Evolutionary conservation across 2,888 invertebrate genomes (phyloP), one percentile per base, ranked within the genome.

Genomic region (Glaucopsyche alexis): DNA sequence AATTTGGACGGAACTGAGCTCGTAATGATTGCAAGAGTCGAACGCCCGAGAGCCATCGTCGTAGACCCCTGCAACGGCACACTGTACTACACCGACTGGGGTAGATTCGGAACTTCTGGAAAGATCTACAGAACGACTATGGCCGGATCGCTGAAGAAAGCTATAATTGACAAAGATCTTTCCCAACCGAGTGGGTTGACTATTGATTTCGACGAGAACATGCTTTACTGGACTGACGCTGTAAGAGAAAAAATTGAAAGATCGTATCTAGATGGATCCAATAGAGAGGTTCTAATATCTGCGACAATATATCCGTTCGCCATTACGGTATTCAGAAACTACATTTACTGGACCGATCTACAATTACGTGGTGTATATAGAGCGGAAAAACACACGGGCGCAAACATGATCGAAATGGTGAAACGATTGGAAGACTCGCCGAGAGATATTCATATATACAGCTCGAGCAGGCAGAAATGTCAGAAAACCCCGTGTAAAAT

Each of bases 211-310:
- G 98, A 98, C 9, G 99, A 99, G 69, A 94, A 95, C 47, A 97
- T 96, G 94, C 87, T 98, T 0, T 99, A 99, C 84, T 99, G 99
- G 99, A 99, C 99, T 0, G 99, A 99, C 86, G 98, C 99, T 0
- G 97, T 98, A 0, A 93, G 97, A 38, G 98, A 99, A 84, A 98
- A 98, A 86, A 99, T 99, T 77, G 99, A 99, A 89, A 93, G 99
- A 49, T 96, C 98, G 0, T 96, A 96, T 84, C 91, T 99, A 67
- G 96, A 98, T 83, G 99, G 99, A 1, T 94, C 94, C 55, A 96
- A 96, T 75, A 94, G 99, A 71, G 97, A 98, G 87, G 94, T 97
- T 0, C 87, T 98, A 1, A 95, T 99, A 47, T 95, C 96, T 0
- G 98, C 98, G 0, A 98, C 98, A 0, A 98, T 98, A 73, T 98